Evolutionary conservation across 1,140 invertebrate species (phyloP), one percentile per base, ranked within the genome.

Genomic region (Helicoverpa zea): DNA sequence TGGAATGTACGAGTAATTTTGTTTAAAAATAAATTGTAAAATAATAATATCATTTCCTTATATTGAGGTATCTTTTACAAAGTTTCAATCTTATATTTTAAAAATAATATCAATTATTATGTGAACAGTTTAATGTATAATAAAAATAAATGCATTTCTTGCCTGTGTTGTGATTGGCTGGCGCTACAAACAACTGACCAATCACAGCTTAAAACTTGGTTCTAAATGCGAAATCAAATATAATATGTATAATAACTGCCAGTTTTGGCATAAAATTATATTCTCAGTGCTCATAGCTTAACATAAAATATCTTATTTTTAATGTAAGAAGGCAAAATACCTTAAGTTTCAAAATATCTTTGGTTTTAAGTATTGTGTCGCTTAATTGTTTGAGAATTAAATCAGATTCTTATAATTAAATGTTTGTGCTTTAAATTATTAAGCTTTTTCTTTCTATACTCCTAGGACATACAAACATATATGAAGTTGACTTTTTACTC

Each of bases 81-180:
- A 14, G 30, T 2, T 63, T 30, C 1, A 7, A 14, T 1, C 59
- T 58, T 58, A 63, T 30, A 35, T 18, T 12, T 63, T 23, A 49
- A 16, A 49, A 16, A 68, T 16, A 68, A 13, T 5, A 13, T 0
- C n/a, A n/a, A n/a, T n/a, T n/a, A n/a, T 35, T 43, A 43, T 7
- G 9, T 43, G 4, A 43, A 18, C 4, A 11, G 29, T 14, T 13
- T 7, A 51, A 4, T 30, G n/a, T n/a, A n/a, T 51, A 23, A 4
- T 68, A 51, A 51, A 68, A 51, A 23, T 68, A 68, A 68, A 68
- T 68, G 64, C 64, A 68, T 49, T 10, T 30, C n/a, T 16, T 49
- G 1, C 18, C 13, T 29, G 18, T 14, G 7, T 30, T 43, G 5
- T 43, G 35, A 43, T 43, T 43, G 35, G 35, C 35, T 43, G 4